Percentiles rank a stretch among this genome's conserved stretches.
Conservation (phyloP, 2,113 vertebrate species). For the Pachypanchax playfairii region DNA sequence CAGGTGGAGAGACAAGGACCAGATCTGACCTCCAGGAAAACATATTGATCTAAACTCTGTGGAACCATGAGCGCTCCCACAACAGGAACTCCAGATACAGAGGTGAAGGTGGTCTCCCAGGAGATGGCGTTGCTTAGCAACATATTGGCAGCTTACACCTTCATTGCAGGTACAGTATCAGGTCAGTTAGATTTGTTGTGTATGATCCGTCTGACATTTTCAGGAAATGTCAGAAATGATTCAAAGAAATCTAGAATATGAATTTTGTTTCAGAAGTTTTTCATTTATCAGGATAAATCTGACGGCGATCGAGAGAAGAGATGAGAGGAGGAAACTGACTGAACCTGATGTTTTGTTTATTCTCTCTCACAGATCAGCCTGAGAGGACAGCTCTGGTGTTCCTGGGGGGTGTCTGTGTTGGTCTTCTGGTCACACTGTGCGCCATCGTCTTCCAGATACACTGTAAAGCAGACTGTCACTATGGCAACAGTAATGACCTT, state of each 20-base stretch:
- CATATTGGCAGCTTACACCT: slow-evolving; percentile 89
- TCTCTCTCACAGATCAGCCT: slow-evolving; percentile 83
- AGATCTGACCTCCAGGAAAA: slow-evolving; percentile 21
- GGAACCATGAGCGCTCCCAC: slow-evolving; percentile 72
- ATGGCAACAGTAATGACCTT: slow-evolving; percentile 63
- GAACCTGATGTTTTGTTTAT: not conserved
- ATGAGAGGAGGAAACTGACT: too few species aligned
- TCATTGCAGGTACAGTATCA: slow-evolving; percentile 83
- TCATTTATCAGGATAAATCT: not conserved
- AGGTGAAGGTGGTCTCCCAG: slow-evolving; percentile 74
- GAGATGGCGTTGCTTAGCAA: slow-evolving; percentile 94
- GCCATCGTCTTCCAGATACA: slow-evolving; percentile 90
- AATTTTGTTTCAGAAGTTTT: not conserved
- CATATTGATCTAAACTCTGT: slow-evolving; percentile 10
- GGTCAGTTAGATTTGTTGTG: not conserved
- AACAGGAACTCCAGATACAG: slow-evolving; percentile 69
- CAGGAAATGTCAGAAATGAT: too few species aligned
- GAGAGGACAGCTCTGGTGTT: slow-evolving; percentile 92
- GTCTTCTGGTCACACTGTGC: slow-evolving; percentile 88
- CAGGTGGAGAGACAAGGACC: slow-evolving; percentile 1
- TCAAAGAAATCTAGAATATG: too few species aligned
- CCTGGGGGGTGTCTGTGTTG: slow-evolving; percentile 88
- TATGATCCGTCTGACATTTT: too few species aligned
- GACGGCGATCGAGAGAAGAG: too few species aligned
- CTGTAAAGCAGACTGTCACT: slow-evolving; percentile 87